A percentile compares a stretch with the other conserved stretches of the same genome.
Evolutionary conservation across 1,140 invertebrate species (phyloP).

Genomic region (Drosophila elegans): DNA sequence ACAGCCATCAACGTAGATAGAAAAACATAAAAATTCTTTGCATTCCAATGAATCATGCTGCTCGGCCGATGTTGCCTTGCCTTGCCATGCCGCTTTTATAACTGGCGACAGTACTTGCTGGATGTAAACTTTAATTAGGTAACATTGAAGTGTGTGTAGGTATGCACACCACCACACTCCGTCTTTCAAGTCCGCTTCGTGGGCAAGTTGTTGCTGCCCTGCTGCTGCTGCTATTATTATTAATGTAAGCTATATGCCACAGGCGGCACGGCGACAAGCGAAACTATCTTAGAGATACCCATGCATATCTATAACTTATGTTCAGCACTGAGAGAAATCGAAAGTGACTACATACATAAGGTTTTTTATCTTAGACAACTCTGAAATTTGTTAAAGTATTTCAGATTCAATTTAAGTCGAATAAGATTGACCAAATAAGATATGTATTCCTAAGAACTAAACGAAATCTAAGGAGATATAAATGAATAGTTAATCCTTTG

Average conservation of each 20-base stretch:
- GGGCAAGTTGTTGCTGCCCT: conserved; percentile 38
- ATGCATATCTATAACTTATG: conserved; percentile 42
- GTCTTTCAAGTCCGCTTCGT: conserved; percentile 6
- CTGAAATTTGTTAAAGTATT: too few relatives aligned
- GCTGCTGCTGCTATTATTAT: conserved; percentile 59
- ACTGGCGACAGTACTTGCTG: conserved; percentile 51
- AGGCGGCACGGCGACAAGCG: conserved; percentile 40
- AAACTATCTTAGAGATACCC: conserved; percentile 72
- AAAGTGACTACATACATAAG: too few relatives aligned
- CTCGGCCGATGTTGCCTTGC: conserved; percentile 36
- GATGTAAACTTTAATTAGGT: conserved; percentile 81
- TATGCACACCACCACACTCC: conserved; percentile 58
- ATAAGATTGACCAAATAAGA: too few relatives aligned
- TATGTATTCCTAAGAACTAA: too few relatives aligned
- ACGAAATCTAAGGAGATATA: too few relatives aligned
- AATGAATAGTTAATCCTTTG: too few relatives aligned
- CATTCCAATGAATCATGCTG: conserved; percentile 81
- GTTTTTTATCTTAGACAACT: too few relatives aligned
- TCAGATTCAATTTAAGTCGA: too few relatives aligned
- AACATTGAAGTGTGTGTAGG: conserved; percentile 80
- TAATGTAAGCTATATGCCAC: conserved; percentile 54
- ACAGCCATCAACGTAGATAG: conserved; percentile 68
- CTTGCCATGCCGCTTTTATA: conserved; percentile 27
- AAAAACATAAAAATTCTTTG: conserved; percentile 83
- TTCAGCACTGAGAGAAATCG: conserved; percentile 49